phyloP scores from a whole-genome alignment of 2,113 vertebrate species.

The Ammodytes marinus region DNA sequence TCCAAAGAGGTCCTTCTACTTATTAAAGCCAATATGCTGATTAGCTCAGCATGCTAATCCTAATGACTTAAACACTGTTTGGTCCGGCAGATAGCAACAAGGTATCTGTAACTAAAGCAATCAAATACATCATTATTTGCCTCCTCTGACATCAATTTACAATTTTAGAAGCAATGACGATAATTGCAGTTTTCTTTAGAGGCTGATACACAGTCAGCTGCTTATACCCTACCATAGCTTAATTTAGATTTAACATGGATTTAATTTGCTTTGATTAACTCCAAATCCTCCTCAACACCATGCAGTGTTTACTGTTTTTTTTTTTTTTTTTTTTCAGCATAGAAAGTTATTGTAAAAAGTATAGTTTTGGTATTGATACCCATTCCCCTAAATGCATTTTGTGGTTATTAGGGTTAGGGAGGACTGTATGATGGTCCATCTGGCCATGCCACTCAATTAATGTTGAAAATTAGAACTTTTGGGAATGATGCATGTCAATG shows the following conservation, averaged over 20 bases:
- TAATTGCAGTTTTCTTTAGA: not conserved
- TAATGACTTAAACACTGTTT: conserved; percentile 25
- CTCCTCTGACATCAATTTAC: not conserved
- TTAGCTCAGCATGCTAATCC: conserved; percentile 38
- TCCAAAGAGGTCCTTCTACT: conserved; percentile 8
- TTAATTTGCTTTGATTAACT: conserved; percentile 58
- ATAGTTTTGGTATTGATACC: too few relatives aligned
- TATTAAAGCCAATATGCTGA: conserved; percentile 42
- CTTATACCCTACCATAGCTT: conserved; percentile 6
- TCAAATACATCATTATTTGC: not conserved
- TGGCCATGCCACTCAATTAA: not conserved
- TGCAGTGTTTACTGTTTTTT: conserved; percentile 28
- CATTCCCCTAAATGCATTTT: too few relatives aligned
- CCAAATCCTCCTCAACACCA: conserved; percentile 37
- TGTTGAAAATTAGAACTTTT: too few relatives aligned
- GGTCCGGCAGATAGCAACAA: conserved; percentile 9
- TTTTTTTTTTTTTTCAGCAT: not conserved
- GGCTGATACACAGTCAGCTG: conserved; percentile 11
- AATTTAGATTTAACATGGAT: conserved; percentile 22
- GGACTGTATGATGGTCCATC: not conserved
- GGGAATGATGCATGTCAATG: not conserved
- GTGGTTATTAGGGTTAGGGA: too few relatives aligned
- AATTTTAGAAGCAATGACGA: not conserved
- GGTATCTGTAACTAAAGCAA: not conserved
- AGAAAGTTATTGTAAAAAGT: not conserved